These are phyloP conservation scores for Hydrochoerus hydrochaeris DNA, from an alignment of 2,113 vertebrate genomes.

Conservation along the genomic window DNA sequence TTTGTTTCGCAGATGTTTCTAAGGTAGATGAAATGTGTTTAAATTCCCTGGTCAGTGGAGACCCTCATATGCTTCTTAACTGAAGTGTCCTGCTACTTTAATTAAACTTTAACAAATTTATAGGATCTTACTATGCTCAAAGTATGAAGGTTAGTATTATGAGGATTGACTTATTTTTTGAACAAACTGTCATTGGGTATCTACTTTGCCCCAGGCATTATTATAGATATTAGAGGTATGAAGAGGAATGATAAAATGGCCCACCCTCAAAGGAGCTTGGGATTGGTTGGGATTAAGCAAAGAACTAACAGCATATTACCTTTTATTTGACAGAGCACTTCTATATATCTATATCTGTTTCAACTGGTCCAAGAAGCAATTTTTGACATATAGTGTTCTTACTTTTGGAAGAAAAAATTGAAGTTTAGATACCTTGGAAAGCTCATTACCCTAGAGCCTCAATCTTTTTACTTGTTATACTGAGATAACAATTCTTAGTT, in stretches of 20 bases:
- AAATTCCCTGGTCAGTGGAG: not conserved
- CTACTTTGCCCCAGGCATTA: not conserved
- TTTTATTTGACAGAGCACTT: not conserved
- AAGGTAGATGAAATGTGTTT: not conserved
- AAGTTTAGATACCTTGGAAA: not conserved
- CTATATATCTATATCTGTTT: not conserved
- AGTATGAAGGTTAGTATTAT: not conserved
- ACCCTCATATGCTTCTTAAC: not conserved
- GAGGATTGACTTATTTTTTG: not conserved
- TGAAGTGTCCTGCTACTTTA: not conserved
- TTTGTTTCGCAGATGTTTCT: constrained; percentile 20
- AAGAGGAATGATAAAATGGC: not conserved
- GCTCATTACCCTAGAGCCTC: not conserved
- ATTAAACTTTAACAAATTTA: not conserved
- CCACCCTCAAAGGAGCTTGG: not conserved
- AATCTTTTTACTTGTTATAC: constrained; percentile 7
- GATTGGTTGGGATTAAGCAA: not conserved
- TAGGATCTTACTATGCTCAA: not conserved
- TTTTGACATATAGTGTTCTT: not conserved
- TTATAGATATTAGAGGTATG: not conserved
- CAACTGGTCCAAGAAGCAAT: not conserved
- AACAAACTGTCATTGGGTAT: not conserved
- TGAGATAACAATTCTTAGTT: not conserved
- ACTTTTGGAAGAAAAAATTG: not conserved
- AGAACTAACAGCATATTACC: not conserved